Conservation (phyloP, 1,140 invertebrate species). For the Nomia melanderi region DNA sequence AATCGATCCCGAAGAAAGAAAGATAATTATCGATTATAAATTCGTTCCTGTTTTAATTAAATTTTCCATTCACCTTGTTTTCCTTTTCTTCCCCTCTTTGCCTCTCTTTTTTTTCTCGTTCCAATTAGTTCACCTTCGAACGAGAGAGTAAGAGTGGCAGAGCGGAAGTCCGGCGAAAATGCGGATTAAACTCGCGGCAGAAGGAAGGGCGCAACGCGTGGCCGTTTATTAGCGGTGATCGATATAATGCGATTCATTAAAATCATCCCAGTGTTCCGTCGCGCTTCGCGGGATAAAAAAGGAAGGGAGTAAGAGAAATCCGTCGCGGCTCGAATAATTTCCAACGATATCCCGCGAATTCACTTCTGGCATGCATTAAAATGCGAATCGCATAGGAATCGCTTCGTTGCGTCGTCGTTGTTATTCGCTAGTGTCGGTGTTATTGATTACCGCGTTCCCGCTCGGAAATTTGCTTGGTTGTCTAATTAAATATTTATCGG, state of each 20-base stretch:
- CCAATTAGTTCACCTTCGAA: background rate
- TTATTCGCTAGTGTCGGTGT: background rate
- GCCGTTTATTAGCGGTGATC: no score
- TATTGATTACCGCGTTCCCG: background rate
- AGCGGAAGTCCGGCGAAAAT: background rate
- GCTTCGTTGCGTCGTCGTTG: background rate
- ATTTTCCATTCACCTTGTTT: conserved; percentile 2
- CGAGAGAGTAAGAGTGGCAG: no score
- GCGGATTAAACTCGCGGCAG: background rate
- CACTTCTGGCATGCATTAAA: background rate
- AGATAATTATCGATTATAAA: background rate
- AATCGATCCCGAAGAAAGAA: background rate
- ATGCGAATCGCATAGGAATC: background rate
- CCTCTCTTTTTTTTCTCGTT: background rate
- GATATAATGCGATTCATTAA: background rate
- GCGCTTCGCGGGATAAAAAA: background rate
- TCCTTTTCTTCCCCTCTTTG: no score
- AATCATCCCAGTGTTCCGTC: background rate
- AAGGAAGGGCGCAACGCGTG: no score
- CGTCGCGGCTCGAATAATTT: background rate
- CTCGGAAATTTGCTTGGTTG: background rate
- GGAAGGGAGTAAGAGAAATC: background rate
- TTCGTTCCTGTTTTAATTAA: conserved; percentile 10
- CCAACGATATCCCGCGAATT: background rate
- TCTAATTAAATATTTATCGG: conserved; percentile 3